Percentiles rank a stretch among this genome's conserved stretches.
These are phyloP conservation scores for Hofmannophila pseudospretella DNA, from an alignment of 2,888 invertebrate species.

Conservation along the genomic window DNA sequence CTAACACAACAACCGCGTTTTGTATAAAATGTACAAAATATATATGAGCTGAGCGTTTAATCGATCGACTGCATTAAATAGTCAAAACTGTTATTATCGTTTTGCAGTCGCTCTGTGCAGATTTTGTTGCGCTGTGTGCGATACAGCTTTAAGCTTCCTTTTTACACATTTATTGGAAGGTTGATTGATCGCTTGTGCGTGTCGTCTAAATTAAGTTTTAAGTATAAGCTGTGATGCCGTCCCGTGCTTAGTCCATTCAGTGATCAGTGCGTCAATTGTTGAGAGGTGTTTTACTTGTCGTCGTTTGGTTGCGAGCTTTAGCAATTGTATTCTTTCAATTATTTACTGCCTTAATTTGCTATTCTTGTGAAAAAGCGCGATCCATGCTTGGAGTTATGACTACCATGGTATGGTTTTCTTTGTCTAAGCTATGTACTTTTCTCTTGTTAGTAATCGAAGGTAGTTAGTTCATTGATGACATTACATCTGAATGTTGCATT, in stretches of 20 bases:
- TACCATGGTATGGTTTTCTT: conserved; percentile 78
- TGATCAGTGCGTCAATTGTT: conserved; percentile 61
- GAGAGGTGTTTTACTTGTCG: conserved; percentile 58
- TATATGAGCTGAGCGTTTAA: conserved; percentile 55
- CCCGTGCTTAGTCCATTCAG: conserved; percentile 71
- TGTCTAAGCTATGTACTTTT: conserved; percentile 63
- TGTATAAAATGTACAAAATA: conserved; percentile 40
- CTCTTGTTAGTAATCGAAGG: conserved; percentile 54
- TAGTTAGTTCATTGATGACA: conserved; percentile 43
- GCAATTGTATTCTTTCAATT: conserved; percentile 44
- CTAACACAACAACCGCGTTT: conserved; percentile 22
- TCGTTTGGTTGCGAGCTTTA: conserved; percentile 64
- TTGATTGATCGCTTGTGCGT: conserved; percentile 37
- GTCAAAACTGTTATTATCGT: conserved; percentile 63
- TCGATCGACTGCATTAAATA: conserved; percentile 74
- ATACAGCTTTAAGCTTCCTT: conserved; percentile 37
- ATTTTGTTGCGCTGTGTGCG: conserved; percentile 55
- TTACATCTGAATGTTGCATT: conserved; percentile 25
- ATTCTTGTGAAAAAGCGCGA: conserved; percentile 69
- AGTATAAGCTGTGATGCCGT: conserved; percentile 54
- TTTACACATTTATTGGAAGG: conserved; percentile 34
- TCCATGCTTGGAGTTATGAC: conserved; percentile 78
- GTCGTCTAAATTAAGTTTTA: conserved; percentile 25
- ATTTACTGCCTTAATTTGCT: conserved; percentile 51
- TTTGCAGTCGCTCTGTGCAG: conserved; percentile 54